Percentiles rank a stretch among this genome's conserved stretches.
Evolutionary conservation across 2,888 invertebrate genomes (phyloP).

Genomic region (Lysandra bellargus): DNA sequence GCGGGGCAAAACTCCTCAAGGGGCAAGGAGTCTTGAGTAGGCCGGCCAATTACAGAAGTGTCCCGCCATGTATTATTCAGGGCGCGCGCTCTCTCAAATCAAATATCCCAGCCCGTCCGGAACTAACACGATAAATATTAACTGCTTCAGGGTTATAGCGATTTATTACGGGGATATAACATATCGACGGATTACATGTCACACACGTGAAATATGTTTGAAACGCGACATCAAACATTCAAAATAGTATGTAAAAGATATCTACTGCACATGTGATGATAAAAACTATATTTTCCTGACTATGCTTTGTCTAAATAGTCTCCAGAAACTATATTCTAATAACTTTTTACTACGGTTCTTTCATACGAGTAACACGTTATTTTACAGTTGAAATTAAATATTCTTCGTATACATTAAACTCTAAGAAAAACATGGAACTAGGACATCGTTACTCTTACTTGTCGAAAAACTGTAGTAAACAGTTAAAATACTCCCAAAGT

Average conservation of each 20-base stretch:
- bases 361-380: neutral
- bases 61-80: constrained; percentile 13
- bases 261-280: neutral
- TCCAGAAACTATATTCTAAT: too few species aligned
- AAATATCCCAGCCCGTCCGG: neutral
- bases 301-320: neutral
- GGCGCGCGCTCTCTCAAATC: constrained; percentile 12
- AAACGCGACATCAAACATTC: neutral
- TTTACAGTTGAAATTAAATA: neutral
- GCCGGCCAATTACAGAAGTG: constrained; percentile 20
- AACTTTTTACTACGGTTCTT: too few species aligned
- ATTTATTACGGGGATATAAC: neutral
- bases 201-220: neutral
- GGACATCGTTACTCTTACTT: neutral
- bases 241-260: neutral
- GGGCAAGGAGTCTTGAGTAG: neutral
- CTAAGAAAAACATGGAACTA: neutral
- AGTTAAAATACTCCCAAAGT: neutral
- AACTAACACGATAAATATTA: constrained; percentile 10
- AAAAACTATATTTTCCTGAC: neutral
- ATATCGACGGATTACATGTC: constrained; percentile 27
- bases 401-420: neutral
- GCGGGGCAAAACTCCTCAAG: neutral
- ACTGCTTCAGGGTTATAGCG: constrained; percentile 4
- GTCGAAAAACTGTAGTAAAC: neutral